Evolutionary conservation across 2,113 vertebrate species (phyloP), one percentile per base, ranked within the genome.

Genomic region (Coregonus clupeaformis): DNA sequence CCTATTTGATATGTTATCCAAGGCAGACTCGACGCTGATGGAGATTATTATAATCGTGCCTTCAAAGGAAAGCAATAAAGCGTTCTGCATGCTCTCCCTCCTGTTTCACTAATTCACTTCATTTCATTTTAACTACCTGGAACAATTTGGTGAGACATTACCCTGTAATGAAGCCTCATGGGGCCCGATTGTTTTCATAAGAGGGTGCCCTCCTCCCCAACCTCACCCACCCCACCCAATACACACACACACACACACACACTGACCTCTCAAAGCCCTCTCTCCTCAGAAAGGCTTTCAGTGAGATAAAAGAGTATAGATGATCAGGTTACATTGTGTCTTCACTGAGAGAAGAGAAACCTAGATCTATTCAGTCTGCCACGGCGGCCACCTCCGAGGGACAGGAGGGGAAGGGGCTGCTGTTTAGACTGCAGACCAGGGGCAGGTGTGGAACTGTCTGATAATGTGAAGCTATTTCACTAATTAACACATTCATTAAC

Each of bases 141-240:
- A 94, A 95, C 88, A 93, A 92, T 94, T 93, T 92, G 87, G 89
- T 85, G 87, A 94, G 90, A 89, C 90, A 92, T 93, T 93, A 93
- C 84, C 88, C 88, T 86, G 88, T 88, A 93, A 93, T 90, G 87
- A 93, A 91, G 88, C 75, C 84, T 88, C 36, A 42, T 42, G 36
- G 36, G 36, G 36, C 9, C 85, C 90, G 79, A 90, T 88, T 89
- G 84, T 92, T 83, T 85, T 82, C 91, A 87, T 88, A 86, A 88
- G 87, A 86, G 88, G 85, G 77, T 67, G 73, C 42, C 78, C 84
- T 87, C 83, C 84, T 82, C 79, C 29, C 63, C 42, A 60, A 22
- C n/a, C 1, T 60, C n/a, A 60, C 6, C n/a, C n/a, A n/a, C 2
- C 32, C 36, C 32, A 68, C 29, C 22, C 32, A 45, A 24, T 29